Percentiles rank a stretch among this genome's conserved stretches.
Conservation (phyloP, 1,140 invertebrate species). For the Ectropis grisescens region DNA sequence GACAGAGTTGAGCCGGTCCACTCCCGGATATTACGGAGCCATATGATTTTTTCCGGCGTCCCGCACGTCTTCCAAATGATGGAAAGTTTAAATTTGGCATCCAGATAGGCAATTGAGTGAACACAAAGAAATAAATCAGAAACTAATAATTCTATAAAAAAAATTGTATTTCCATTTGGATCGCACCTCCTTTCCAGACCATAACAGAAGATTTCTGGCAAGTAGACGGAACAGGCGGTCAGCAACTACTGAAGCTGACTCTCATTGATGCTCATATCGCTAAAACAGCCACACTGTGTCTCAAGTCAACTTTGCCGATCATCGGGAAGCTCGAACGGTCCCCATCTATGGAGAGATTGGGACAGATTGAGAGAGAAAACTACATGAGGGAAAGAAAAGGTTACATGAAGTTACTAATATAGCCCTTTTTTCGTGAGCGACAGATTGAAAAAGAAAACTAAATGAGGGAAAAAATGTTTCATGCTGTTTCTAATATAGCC, state of each 20-base stretch:
- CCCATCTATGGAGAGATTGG: slow-evolving; percentile 32
- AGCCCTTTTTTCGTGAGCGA: neutral
- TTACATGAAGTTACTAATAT: slow-evolving; percentile 16
- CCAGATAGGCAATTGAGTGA: too few species aligned
- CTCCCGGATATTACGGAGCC: too few species aligned
- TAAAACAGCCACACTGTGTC: slow-evolving; percentile 20
- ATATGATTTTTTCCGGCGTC: too few species aligned
- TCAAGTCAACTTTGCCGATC: slow-evolving; percentile 25
- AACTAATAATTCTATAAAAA: too few species aligned
- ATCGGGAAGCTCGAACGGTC: slow-evolving; percentile 35
- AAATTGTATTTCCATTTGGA: too few species aligned
- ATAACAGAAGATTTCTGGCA: slow-evolving; percentile 41
- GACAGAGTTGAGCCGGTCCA: too few species aligned
- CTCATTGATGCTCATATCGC: slow-evolving; percentile 30
- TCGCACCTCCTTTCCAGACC: slow-evolving; percentile 12
- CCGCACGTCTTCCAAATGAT: too few species aligned
- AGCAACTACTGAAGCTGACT: slow-evolving; percentile 19
- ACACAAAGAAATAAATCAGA: too few species aligned
- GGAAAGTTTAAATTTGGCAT: too few species aligned
- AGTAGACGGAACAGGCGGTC: slow-evolving; percentile 16
- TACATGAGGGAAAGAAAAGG: slow-evolving; percentile 47
- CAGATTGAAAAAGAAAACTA: too few species aligned
- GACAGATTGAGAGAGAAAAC: slow-evolving; percentile 43
- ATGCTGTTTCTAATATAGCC: too few species aligned
- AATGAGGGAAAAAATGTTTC: too few species aligned